A percentile compares a stretch with the other conserved stretches of the same genome.
These are phyloP conservation scores for Dicentrarchus labrax DNA, from an alignment of 2,113 vertebrate species.

Conservation along the genomic window DNA sequence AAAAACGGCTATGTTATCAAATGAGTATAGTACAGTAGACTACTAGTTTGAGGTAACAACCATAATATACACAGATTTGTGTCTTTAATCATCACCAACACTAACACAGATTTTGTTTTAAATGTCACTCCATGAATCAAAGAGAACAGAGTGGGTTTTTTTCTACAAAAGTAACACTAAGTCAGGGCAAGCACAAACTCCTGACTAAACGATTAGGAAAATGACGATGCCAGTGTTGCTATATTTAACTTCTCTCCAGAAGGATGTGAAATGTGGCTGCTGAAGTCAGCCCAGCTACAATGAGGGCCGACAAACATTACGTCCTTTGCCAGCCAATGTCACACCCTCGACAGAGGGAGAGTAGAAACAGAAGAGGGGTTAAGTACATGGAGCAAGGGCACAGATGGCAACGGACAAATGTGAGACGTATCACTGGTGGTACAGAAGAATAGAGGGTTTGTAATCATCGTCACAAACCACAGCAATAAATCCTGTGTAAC, in stretches of 20 bases:
- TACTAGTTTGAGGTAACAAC: not conserved
- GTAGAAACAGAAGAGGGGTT: slow-evolving; percentile 68
- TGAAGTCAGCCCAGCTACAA: slow-evolving; percentile 62
- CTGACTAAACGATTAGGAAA: slow-evolving; percentile 76
- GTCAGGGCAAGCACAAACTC: slow-evolving; percentile 53
- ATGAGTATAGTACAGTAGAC: not conserved
- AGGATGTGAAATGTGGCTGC: slow-evolving; percentile 74
- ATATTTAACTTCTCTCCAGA: slow-evolving; percentile 76
- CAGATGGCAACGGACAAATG: slow-evolving; percentile 80
- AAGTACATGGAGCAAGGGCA: slow-evolving; percentile 70
- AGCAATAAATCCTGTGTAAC: slow-evolving; percentile 55
- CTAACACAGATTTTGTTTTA: slow-evolving; percentile 9
- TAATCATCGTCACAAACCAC: slow-evolving; percentile 52
- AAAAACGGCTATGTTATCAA: not conserved
- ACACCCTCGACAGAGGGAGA: slow-evolving; percentile 60
- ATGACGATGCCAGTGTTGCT: slow-evolving; percentile 60
- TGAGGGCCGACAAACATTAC: slow-evolving; percentile 71
- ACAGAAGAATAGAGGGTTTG: slow-evolving; percentile 78
- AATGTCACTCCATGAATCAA: slow-evolving; percentile 22
- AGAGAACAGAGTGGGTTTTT: slow-evolving; percentile 45
- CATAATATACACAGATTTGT: not conserved
- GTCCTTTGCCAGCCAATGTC: slow-evolving; percentile 68
- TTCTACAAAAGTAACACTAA: slow-evolving; percentile 40
- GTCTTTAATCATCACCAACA: slow-evolving; percentile 7
- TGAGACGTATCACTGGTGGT: slow-evolving; percentile 44